These are phyloP conservation scores for Cyprinodon variegatus DNA, from an alignment of 2,113 vertebrate genomes.

Conservation along the genomic window DNA sequence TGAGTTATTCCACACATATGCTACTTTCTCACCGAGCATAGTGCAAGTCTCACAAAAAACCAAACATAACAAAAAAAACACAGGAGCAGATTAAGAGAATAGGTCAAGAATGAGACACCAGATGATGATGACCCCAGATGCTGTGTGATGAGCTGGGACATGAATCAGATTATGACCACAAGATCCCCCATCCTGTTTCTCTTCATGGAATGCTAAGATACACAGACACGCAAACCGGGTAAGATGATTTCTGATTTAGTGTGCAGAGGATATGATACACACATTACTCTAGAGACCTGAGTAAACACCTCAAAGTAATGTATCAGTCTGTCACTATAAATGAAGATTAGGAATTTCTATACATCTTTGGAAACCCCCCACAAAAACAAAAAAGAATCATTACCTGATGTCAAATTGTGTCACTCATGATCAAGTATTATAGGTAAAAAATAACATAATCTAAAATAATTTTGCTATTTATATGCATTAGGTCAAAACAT, in stretches of 20 bases:
- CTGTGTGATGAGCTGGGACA: constrained; percentile 59
- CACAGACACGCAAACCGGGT: constrained; percentile 1
- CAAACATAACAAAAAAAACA: not conserved
- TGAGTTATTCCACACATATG: constrained; percentile 24
- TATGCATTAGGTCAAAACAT: not conserved
- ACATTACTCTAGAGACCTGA: constrained; percentile 19
- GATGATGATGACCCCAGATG: constrained; percentile 71
- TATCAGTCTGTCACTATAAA: constrained; percentile 6
- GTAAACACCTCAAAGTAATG: constrained; percentile 14
- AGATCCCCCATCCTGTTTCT: constrained; percentile 60
- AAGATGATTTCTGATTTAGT: constrained; percentile 40
- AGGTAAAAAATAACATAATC: not conserved
- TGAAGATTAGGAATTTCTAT: not conserved
- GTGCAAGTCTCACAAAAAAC: constrained; percentile 39
- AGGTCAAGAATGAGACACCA: constrained; percentile 61
- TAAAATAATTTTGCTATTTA: not conserved
- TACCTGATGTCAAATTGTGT: not conserved
- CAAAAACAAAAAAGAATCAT: not conserved
- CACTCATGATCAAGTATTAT: not conserved
- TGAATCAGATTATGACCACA: constrained; percentile 70
- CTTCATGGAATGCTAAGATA: constrained; percentile 31
- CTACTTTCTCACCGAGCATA: constrained; percentile 36
- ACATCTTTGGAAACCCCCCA: not conserved
- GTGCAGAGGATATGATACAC: constrained; percentile 47
- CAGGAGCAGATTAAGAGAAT: constrained; percentile 50